These are phyloP conservation scores for Podotricha telesiphe DNA, from an alignment of 2,888 invertebrate species.

Conservation along the genomic window DNA sequence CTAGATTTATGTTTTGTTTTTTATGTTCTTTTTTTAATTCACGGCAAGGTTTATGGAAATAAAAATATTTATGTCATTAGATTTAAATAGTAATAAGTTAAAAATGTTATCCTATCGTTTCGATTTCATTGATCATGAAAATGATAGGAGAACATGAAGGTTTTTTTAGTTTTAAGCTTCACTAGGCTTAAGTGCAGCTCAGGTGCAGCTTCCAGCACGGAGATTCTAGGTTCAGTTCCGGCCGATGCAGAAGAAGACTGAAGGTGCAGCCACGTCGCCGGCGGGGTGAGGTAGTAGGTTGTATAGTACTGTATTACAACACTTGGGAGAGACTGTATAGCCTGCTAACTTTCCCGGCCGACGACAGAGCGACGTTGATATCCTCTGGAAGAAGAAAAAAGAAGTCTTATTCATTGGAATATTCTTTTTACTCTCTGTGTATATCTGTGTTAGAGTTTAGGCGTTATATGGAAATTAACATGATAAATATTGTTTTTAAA, in stretches of 20 bases:
- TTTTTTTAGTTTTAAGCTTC: not conserved
- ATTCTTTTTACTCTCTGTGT: not conserved
- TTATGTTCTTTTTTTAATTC: conserved; percentile 31
- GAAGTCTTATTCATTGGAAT: too few relatives aligned
- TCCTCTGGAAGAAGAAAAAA: conserved; percentile 2
- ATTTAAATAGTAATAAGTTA: not conserved
- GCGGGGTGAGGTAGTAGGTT: conserved; percentile 98
- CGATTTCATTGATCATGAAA: not conserved
- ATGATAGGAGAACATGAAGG: not conserved
- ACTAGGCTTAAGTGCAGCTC: too few relatives aligned
- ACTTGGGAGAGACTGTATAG: conserved; percentile 94
- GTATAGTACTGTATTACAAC: conserved; percentile 98
- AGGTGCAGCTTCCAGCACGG: not conserved
- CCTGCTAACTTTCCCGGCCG: conserved; percentile 97
- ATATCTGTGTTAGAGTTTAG: not conserved
- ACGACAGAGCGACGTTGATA: conserved; percentile 57
- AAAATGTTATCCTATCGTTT: not conserved
- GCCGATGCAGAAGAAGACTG: conserved; percentile 31
- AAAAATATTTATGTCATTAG: not conserved
- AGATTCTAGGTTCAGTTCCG: not conserved
- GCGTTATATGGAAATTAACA: not conserved
- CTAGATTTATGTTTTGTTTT: conserved; percentile 43
- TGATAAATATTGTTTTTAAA: not conserved
- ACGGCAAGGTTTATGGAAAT: conserved; percentile 25
- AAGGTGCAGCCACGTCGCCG: conserved; percentile 58